Evolutionary conservation across 2,113 vertebrate genomes (phyloP), one percentile per base, ranked within the genome.

Genomic region (Genyomyrus donnyi): DNA sequence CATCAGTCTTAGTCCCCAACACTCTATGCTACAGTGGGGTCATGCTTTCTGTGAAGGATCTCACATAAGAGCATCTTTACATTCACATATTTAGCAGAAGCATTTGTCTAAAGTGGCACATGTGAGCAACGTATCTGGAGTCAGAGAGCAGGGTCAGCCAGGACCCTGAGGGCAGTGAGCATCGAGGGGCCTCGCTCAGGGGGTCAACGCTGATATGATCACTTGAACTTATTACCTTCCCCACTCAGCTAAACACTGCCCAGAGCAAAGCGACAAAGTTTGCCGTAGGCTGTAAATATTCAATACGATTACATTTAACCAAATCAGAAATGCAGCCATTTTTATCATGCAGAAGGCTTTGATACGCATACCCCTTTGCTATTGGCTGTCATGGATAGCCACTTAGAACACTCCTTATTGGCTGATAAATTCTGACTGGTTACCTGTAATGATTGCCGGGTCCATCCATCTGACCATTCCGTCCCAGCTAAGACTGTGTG

Each of bases 401-500:
- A 80, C 31, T 80, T 8, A 8, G 5, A 80, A 19, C 35, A 42
- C 74, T 19, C 74, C 31, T 35, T 80, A 42, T 1, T 8, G 5
- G 13, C 13, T 4, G 24, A 13, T 50, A 8, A 31, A 48, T 48
- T 58, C 31, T 85, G 27, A 89, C 5, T 80, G 84, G 94, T 96
- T 97, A 99, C 98, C 98, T 98, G 98, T 99, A 96, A 99, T 99
- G 95, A 99, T 99, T 93, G 98, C 98, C 91, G 98, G 98, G 95
- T 99, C 98, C 98, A 99, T 99, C 98, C 98, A 99, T 95, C 98
- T 98, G 95, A 97, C 97, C 96, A 97, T 97, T 94, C 97, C 96
- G 92, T 99, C 98, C 98, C 98, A 99, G 95, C 97, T 99, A 96
- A 98, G 96, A 96, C 98, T 98, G 97, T 99, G 98, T 90, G 97